Evolutionary conservation across 2,113 vertebrate genomes (phyloP).

Genomic region (Stigmatopora argus): DNA sequence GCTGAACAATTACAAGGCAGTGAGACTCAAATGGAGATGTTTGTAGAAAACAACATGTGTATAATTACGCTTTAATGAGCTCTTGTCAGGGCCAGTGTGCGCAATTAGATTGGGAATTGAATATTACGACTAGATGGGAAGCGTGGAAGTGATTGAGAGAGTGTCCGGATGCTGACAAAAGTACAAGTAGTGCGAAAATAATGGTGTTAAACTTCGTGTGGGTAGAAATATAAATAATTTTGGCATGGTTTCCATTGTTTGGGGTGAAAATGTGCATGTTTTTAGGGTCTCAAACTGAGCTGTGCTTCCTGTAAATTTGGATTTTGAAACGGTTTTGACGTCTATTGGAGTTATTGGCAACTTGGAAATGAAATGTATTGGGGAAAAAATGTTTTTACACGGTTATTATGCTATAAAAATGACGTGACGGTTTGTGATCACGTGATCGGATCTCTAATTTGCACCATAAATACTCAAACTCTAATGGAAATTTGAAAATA

Average conservation of each 20-base stretch:
- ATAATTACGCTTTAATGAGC: slow-evolving; percentile 99
- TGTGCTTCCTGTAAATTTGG: background rate
- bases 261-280: background rate
- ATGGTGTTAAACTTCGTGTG: background rate
- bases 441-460: no score
- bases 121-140: slow-evolving; percentile 61
- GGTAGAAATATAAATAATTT: background rate
- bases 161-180: slow-evolving; percentile 59
- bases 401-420: no score
- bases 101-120: slow-evolving; percentile 99
- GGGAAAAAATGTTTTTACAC: no score
- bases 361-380: no score
- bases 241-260: background rate
- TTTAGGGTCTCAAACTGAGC: background rate
- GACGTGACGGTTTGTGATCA: no score
- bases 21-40: slow-evolving; percentile 98
- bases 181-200: background rate
- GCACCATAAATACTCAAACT: background rate
- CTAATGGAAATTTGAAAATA: background rate
- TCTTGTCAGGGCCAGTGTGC: slow-evolving; percentile 97
- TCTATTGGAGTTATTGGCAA: no score
- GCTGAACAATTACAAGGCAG: slow-evolving; percentile 88
- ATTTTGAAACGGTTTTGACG: no score
- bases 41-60: slow-evolving; percentile 99
- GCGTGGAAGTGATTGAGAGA: slow-evolving; percentile 57